Percentiles rank a stretch among this genome's conserved stretches.
These are phyloP conservation scores for Macrostomum cliftonense DNA, from an alignment of 2,888 invertebrate genomes.

Conservation along the genomic window DNA sequence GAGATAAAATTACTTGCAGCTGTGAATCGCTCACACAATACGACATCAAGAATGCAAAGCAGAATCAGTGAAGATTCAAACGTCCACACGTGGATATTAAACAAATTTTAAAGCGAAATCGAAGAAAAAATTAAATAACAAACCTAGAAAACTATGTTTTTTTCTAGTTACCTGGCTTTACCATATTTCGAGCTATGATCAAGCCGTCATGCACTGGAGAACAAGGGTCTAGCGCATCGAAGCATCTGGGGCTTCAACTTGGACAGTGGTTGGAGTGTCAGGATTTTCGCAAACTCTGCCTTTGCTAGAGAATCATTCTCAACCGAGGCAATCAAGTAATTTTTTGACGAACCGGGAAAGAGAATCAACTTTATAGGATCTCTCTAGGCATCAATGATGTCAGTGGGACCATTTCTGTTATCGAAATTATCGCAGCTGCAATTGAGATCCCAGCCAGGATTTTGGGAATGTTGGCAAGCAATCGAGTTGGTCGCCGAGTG, in stretches of 20 bases:
- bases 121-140: too few relatives aligned
- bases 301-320: too few relatives aligned
- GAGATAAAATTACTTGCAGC: too few relatives aligned
- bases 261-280: slow-evolving; percentile 3
- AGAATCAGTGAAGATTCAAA: too few relatives aligned
- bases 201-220: slow-evolving; percentile 2
- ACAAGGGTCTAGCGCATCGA: background rate
- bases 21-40: too few relatives aligned
- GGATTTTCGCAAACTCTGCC: background rate
- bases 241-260: background rate
- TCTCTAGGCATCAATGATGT: background rate
- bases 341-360: too few relatives aligned
- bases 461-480: background rate
- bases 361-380: background rate
- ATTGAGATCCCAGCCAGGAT: slow-evolving; percentile 1
- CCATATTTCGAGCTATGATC: too few relatives aligned
- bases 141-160: background rate
- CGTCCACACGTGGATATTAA: too few relatives aligned
- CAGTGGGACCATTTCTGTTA: slow-evolving; percentile 2
- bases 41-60: too few relatives aligned
- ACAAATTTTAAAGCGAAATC: too few relatives aligned
- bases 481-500: background rate
- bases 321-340: too few relatives aligned
- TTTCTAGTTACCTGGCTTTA: background rate
- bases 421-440: background rate